Base-by-base conservation (phyloP, 2,888 invertebrate genomes). In the Ornithoptera priamus region DNA sequence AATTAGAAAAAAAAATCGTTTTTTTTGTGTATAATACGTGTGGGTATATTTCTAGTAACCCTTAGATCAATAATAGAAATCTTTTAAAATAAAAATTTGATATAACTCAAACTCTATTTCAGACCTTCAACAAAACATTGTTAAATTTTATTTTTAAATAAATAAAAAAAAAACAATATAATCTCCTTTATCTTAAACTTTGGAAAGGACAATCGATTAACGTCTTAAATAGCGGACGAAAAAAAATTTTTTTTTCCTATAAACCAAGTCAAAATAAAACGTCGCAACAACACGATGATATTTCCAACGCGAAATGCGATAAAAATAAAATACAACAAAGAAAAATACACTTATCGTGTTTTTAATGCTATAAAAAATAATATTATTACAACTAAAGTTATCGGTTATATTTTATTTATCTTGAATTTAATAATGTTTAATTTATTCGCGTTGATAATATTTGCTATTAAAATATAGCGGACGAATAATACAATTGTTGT, bases 361-460 rank as follows among this genome's bases (percentile, higher is more conserved):
- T 76, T 80, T 79, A 81, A 82, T 80, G 78, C 73, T 77, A 39
- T 39, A 10, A 10, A 74, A 78, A 76, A 75, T 77, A 81, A 84
- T 84, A 84, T 83, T 85, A 84, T 87, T 82, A 83, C 77, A 78
- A 76, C 79, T 76, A 79, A 77, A 85, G 82, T 87, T 90, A 89
- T 90, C 89, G 78, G 72, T 77, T 80, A 79, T 74, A 80, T 77
- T 83, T 50, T 84, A 88, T 86, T 90, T 90, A 90, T 90, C 90
- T 84, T 81, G 78, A 79, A 85, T 84, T 86, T 87, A 80, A 77
- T 82, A 80, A 79, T 84, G 84, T 87, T 87, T 84, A 80, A 83
- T 80, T 80, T 81, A 83, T 75, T 74, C 69, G 69, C 65, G 36
- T 80, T 78, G 80, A 78, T 79, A 80, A 81, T 82, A 76, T 73